These are phyloP conservation scores for Dolichopus griseipennis DNA, from an alignment of 2,888 invertebrate genomes.

Conservation along the genomic window DNA sequence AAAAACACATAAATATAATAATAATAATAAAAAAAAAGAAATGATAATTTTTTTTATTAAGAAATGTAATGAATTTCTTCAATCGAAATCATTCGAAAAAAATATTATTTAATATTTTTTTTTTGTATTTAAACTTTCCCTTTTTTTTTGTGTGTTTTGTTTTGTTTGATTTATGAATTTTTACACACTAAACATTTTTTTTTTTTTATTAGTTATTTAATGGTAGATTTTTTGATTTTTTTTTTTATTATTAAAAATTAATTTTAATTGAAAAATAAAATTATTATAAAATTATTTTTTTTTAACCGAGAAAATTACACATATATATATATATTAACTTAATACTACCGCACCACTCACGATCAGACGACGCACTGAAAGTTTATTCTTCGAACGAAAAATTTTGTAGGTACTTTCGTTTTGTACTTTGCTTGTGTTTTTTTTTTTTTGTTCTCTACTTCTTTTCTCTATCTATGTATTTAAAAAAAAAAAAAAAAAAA, in stretches of 20 bases:
- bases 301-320: conserved; percentile 7
- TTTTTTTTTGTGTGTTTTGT: background rate
- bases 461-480: no score
- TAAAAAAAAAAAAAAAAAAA: no score
- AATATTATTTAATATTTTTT: no score
- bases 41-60: no score
- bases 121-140: background rate
- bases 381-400: background rate
- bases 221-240: background rate
- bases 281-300: no score
- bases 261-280: conserved; percentile 15
- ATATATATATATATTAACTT: conserved; percentile 7
- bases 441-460: no score
- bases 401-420: no score
- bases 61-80: no score
- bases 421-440: no score
- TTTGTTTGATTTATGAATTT: background rate
- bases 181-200: background rate
- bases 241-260: background rate
- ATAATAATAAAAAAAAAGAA: no score
- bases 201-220: background rate
- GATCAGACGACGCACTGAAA: conserved; percentile 28
- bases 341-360: conserved; percentile 23
- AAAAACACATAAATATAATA: no score
- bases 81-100: no score